phyloP scores from a whole-genome alignment of 2,113 vertebrate species.

The Glaucidium brasilianum region DNA sequence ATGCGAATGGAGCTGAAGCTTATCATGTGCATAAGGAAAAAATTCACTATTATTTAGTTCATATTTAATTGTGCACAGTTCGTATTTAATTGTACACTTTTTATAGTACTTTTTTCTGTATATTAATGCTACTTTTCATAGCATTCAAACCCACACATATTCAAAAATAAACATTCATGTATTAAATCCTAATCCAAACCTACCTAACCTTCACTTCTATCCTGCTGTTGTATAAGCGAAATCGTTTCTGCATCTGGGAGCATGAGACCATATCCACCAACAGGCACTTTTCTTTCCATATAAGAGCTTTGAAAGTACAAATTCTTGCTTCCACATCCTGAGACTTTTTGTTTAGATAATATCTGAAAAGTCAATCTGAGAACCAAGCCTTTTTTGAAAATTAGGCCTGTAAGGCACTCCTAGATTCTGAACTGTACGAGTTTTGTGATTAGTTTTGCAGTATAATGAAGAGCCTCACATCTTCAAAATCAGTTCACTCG shows the following conservation, averaged over 20 bases:
- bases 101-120: neutral
- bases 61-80: neutral
- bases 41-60: neutral
- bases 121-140: neutral
- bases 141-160: neutral
- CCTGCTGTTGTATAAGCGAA: neutral
- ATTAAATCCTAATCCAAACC: neutral
- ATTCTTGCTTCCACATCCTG: neutral
- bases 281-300: neutral
- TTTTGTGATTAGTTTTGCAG: neutral
- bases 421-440: neutral
- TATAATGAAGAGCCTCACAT: neutral
- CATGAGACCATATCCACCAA: neutral
- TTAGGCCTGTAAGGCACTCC: neutral
- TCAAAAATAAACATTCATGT: neutral
- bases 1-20: neutral
- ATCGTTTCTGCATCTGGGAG: neutral
- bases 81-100: neutral
- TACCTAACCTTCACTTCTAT: neutral
- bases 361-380: neutral
- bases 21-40: neutral
- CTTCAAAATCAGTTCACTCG: neutral
- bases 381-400: neutral
- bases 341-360: neutral
- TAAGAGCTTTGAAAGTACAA: neutral